Evolutionary conservation across 2,797 vertebrate species (phyloP), one percentile per base, ranked within the genome.

Genomic region (Myotis planiceps): DNA sequence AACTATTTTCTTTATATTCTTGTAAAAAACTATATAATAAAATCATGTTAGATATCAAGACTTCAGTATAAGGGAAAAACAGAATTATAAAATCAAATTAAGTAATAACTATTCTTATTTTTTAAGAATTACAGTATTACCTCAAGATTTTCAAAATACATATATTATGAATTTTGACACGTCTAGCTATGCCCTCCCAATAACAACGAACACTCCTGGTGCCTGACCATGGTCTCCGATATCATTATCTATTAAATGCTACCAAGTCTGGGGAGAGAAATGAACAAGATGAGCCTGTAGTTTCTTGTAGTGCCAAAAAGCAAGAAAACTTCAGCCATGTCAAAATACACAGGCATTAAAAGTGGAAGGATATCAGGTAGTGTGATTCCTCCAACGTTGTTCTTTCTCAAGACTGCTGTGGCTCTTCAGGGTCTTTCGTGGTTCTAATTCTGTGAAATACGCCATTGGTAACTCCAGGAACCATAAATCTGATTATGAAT

Each of bases 381-480:
- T 18, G n/a, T 66, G 63, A 66, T 34, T 66, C 65, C 65, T 34
- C 32, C 65, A 34, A 34, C n/a, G 34, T 66, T 12, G n/a, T 66
- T 66, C 65, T 66, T 34, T 66, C 65, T 66, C 65, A 66, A 19
- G 65, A 66, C 18, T 66, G 65, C 65, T 34, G 18, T 66, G 65
- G 65, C n/a, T 34, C 32, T 19, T 34, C 32, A 66, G 8, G 32
- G 65, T 34, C 65, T 66, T 34, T 2, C 32, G 2, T 34, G 32
- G 18, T 66, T 66, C 60, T 8, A 63, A 63, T n/a, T 63, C 60
- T n/a, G 65, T 66, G 32, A 66, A 21, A 66, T 66, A 66, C 9
- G n/a, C 32, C 65, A 66, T 66, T 66, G 65, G 16, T 92, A 82
- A 85, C 90, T 94, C 78, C 89, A 91, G 71, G 83, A 86, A 71